Conservation (phyloP, 2,888 invertebrate genomes). For the Mythimna albipuncta region DNA sequence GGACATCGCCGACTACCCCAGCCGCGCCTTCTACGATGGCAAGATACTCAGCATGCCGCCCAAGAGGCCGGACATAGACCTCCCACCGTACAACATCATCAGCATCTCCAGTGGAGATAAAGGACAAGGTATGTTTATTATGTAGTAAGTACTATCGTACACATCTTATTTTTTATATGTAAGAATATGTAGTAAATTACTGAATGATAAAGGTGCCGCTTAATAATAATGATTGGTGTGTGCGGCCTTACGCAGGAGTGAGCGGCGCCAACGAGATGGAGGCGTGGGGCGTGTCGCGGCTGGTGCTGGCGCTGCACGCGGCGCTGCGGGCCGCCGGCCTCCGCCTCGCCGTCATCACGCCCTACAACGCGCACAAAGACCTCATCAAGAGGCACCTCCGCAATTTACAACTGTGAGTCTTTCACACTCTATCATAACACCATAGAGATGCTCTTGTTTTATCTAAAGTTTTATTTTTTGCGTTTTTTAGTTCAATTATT, state of each 20-base stretch:
- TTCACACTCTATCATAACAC: neutral
- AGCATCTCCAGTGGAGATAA: slow-evolving; percentile 80
- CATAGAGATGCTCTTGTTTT: too few relatives aligned
- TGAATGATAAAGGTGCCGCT: too few relatives aligned
- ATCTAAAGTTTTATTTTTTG: too few relatives aligned
- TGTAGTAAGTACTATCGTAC: neutral
- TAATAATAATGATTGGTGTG: too few relatives aligned
- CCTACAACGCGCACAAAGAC: slow-evolving; percentile 86
- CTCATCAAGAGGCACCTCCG: slow-evolving; percentile 78
- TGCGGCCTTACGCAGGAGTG: slow-evolving; percentile 63
- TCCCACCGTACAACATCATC: slow-evolving; percentile 81
- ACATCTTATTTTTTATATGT: too few relatives aligned
- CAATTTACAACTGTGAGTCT: slow-evolving; percentile 69
- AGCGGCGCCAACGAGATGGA: slow-evolving; percentile 84
- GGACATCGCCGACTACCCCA: slow-evolving; percentile 95
- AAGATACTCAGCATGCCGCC: slow-evolving; percentile 81
- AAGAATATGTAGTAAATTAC: too few relatives aligned
- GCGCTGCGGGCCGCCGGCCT: slow-evolving; percentile 63
- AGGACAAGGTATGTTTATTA: slow-evolving; percentile 76
- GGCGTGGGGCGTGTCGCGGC: slow-evolving; percentile 83
- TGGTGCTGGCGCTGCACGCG: slow-evolving; percentile 73
- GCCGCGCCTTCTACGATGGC: slow-evolving; percentile 92
- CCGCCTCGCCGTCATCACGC: slow-evolving; percentile 85
- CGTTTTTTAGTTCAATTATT: too few relatives aligned
- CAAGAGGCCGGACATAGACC: slow-evolving; percentile 65